Evolutionary conservation across 2,888 invertebrate genomes (phyloP), one percentile per base, ranked within the genome.

Genomic region (Parnassius smintheus): DNA sequence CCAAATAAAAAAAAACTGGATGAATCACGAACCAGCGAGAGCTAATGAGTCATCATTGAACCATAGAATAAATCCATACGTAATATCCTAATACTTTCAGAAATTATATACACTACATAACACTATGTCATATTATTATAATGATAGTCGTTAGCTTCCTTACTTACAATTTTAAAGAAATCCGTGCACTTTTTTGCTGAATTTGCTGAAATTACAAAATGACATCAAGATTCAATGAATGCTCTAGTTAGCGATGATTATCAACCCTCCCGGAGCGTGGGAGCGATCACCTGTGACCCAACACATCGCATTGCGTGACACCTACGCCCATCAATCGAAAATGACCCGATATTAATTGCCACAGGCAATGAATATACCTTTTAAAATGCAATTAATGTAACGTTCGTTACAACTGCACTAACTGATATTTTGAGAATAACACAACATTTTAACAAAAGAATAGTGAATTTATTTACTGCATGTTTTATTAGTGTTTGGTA

Each of bases 251-350:
- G 70, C 66, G 75, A 76, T 74, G 61, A 45, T 50, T 72, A 77
- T 78, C 77, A 72, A 58, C 68, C 70, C 72, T 62, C 45, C 55
- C n/a, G 42, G n/a, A 70, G 56, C 81, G 77, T 88, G 88, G 71
- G 86, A 88, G 72, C 70, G 52, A 64, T 74, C 87, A 88, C 86
- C 88, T 88, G 87, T 77, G 70, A 52, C 72, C 69, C 68, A n/a
- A 13, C 53, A 49, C 65, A 59, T 62, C 67, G 65, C 72, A 71
- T 85, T 70, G 85, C 86, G 87, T 86, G 88, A 78, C 77, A 66
- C 53, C 51, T 46, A 66, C 66, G 68, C 70, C 62, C 53, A 62
- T 59, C 49, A 44, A 62, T 58, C 49, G 54, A 35, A 59, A 55
- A 59, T 59, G 45, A 63, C 50, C 41, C 45, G 41, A 59, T 56